phyloP scores from a whole-genome alignment of 1,140 invertebrate genomes.

The Ceratoteleas bidentatus region DNA sequence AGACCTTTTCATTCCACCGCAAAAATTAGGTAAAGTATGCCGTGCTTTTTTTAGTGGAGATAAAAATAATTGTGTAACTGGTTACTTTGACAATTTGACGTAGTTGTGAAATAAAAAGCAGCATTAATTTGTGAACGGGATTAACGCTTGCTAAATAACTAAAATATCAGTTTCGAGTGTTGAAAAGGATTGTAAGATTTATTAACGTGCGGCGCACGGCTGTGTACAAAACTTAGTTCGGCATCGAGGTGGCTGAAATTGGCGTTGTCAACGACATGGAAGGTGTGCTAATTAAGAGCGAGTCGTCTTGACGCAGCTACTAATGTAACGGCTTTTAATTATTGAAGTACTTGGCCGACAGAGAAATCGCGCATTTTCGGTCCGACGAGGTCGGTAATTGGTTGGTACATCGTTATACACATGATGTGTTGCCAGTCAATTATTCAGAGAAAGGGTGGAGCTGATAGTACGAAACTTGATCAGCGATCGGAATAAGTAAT shows the following conservation, averaged over 20 bases:
- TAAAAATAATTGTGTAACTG: background rate
- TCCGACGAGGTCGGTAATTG: constrained; percentile 65
- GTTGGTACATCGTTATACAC: constrained; percentile 62
- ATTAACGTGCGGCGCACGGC: constrained; percentile 33
- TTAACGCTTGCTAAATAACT: constrained; percentile 19
- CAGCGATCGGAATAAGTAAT: constrained; percentile 28
- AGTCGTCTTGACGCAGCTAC: constrained; percentile 72
- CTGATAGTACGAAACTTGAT: constrained; percentile 25
- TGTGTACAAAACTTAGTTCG: constrained; percentile 52
- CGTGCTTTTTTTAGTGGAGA: no score
- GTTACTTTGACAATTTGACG: background rate
- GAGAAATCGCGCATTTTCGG: constrained; percentile 70
- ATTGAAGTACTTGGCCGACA: constrained; percentile 66
- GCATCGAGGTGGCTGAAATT: constrained; percentile 58
- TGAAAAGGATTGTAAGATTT: constrained; percentile 55
- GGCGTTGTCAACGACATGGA: constrained; percentile 57
- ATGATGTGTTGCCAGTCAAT: constrained; percentile 66
- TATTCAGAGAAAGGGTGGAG: constrained; percentile 55
- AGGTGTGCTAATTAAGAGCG: constrained; percentile 71
- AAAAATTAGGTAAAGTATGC: no score
- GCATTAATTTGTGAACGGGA: constrained; percentile 4
- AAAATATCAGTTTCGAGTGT: constrained; percentile 26
- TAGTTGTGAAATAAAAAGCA: background rate
- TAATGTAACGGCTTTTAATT: constrained; percentile 73
- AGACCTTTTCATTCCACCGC: no score